These are phyloP conservation scores for Cossypha niveicapilla DNA, from an alignment of 2,797 vertebrate genomes.

Conservation along the genomic window DNA sequence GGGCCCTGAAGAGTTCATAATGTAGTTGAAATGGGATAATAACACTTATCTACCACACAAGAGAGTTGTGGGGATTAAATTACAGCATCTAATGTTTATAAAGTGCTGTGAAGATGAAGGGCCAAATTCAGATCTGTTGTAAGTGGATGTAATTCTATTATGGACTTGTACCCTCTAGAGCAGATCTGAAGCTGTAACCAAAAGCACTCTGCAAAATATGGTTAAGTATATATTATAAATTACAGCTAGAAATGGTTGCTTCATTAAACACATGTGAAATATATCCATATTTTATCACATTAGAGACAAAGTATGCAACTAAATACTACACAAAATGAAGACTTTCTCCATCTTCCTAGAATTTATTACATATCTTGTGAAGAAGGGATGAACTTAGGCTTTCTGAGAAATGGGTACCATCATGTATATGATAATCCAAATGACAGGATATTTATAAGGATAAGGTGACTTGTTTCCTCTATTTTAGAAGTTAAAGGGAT, in stretches of 20 bases:
- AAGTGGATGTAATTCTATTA: conserved; percentile 66
- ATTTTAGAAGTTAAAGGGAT: background rate
- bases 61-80: conserved; percentile 65
- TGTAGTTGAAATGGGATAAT: conserved; percentile 68
- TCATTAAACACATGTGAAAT: background rate
- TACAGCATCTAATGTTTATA: conserved; percentile 67
- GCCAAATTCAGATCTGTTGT: conserved; percentile 63
- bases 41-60: conserved; percentile 65
- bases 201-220: conserved; percentile 52
- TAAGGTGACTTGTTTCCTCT: background rate
- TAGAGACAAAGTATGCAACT: background rate
- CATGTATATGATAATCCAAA: background rate
- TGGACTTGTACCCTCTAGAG: conserved; percentile 33
- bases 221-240: conserved; percentile 32
- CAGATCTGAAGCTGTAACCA: conserved; percentile 58
- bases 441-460: background rate
- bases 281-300: background rate
- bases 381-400: background rate
- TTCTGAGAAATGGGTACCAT: background rate
- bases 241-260: background rate
- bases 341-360: background rate
- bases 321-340: background rate
- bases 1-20: conserved; percentile 64
- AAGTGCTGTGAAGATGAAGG: conserved; percentile 69
- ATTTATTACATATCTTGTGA: background rate